Base-by-base conservation (phyloP, 2,113 vertebrate species). In the Macrotus californicus region DNA sequence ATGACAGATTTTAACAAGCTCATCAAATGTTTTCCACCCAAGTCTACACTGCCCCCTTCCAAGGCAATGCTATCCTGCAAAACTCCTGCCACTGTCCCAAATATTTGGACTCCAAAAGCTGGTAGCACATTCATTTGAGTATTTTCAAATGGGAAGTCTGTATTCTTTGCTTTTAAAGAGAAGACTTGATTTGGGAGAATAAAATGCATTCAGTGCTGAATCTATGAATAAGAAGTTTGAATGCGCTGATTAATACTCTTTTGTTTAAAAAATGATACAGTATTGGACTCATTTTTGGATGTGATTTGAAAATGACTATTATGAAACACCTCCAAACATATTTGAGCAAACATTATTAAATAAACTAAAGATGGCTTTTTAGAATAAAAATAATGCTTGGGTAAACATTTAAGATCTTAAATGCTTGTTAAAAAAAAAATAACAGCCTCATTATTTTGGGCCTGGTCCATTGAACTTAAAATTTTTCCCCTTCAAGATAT, bases 361-460 rank as follows among this genome's bases (percentile, higher is more conserved):
- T 76, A 85, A 94, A 81, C 72, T 76, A 77, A 91, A 91, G 39
- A 91, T 88, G 50, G 7, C 13, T 90, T 94, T 69, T 67, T 59
- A 85, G n/a, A 93, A 76, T 19, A 39, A 85, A 93, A 93, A 75
- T 81, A 91, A 91, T 94, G 56, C 29, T 36, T 76, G n/a, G 10
- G n/a, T 79, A 96, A 93, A 89, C 13, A 89, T 79, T 94, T 89
- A 77, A 79, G 41, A 91, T 86, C 5, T 79, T 76, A 64, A 13
- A 69, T 36, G 31, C 43, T 46, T 89, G 14, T 66, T 72, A 82
- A 73, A 86, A 85, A 86, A 85, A 70, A 85, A 66, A 89, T 70
- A 34, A 12, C n/a, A 69, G 7, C 87, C 64, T 96, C 85, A 48
- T 96, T 96, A 89, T 36, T 95, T 94, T 93, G 66, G 52, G 61